These are phyloP conservation scores for Peromyscus polionotus DNA, from an alignment of 2,113 vertebrate genomes.

Conservation along the genomic window DNA sequence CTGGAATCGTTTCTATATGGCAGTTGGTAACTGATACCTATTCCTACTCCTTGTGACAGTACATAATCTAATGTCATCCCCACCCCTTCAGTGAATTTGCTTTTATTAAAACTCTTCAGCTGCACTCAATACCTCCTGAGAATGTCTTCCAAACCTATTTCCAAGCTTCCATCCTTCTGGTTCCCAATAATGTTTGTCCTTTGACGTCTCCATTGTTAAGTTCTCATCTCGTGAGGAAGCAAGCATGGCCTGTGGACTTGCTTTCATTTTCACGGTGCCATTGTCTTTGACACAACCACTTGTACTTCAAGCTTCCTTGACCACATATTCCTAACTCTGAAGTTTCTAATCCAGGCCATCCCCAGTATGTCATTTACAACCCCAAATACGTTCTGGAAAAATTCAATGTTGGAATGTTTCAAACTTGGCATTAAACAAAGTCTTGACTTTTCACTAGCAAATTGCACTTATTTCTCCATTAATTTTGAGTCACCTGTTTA, in stretches of 20 bases:
- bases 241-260: not conserved
- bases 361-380: not conserved
- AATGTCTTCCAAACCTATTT: not conserved
- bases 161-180: not conserved
- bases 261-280: not conserved
- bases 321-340: not conserved
- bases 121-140: too few relatives aligned
- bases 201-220: not conserved
- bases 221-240: not conserved
- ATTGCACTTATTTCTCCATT: not conserved
- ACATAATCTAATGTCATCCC: not conserved
- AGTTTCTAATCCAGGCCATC: not conserved
- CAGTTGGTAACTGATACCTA: not conserved
- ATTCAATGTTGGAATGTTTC: not conserved
- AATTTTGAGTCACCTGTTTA: not conserved
- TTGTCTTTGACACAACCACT: not conserved
- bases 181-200: not conserved
- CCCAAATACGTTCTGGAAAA: not conserved
- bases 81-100: not conserved
- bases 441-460: not conserved
- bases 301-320: not conserved
- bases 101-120: not conserved
- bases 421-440: constrained; percentile 27
- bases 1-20: not conserved
- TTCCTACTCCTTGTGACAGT: not conserved